Evolutionary conservation across 2,797 vertebrate genomes (phyloP).

Genomic region (Spinibarbus caldwelli): DNA sequence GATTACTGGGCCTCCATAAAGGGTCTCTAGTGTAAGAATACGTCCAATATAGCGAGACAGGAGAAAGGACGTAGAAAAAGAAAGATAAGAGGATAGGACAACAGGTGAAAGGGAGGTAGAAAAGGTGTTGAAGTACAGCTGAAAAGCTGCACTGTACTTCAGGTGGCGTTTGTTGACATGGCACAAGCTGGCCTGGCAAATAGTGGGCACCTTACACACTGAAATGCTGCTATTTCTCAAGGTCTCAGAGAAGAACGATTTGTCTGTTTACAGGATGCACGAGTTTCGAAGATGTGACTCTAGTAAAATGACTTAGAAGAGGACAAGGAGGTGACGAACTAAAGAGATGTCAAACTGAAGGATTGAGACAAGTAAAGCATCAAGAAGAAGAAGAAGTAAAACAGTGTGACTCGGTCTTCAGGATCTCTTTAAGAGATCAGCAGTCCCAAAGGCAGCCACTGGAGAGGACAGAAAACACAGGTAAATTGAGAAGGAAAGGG

Average conservation of each 20-base stretch:
- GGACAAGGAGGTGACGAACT: conserved; percentile 41
- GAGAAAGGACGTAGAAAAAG: conserved; percentile 61
- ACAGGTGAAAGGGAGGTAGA: conserved; percentile 33
- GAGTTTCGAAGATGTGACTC: conserved; percentile 61
- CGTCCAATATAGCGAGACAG: conserved; percentile 38
- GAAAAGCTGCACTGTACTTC: conserved; percentile 3
- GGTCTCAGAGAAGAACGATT: conserved; percentile 64
- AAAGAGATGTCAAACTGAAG: conserved; percentile 43
- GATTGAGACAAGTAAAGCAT: conserved; percentile 30
- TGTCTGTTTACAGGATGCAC: conserved; percentile 63
- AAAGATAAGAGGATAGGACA: conserved; percentile 65
- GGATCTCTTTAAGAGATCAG: conserved; percentile 55
- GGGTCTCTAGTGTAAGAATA: conserved; percentile 58
- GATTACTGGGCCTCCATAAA: conserved; percentile 68
- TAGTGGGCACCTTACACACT: conserved; percentile 19
- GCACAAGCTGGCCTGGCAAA: conserved; percentile 34
- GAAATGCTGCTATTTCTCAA: conserved; percentile 27
- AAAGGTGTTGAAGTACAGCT: too few species aligned
- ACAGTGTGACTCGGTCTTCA: conserved; percentile 38
- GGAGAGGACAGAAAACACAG: conserved; percentile 40
- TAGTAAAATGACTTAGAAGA: conserved; percentile 41
- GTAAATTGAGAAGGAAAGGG: conserved; percentile 48
- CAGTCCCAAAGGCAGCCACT: conserved; percentile 48
- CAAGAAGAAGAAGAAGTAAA: conserved; percentile 33
- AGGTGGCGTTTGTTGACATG: conserved; percentile 16